These are phyloP conservation scores for Ganaspis sp. DNA, from an alignment of 1,140 invertebrate species.

Conservation along the genomic window DNA sequence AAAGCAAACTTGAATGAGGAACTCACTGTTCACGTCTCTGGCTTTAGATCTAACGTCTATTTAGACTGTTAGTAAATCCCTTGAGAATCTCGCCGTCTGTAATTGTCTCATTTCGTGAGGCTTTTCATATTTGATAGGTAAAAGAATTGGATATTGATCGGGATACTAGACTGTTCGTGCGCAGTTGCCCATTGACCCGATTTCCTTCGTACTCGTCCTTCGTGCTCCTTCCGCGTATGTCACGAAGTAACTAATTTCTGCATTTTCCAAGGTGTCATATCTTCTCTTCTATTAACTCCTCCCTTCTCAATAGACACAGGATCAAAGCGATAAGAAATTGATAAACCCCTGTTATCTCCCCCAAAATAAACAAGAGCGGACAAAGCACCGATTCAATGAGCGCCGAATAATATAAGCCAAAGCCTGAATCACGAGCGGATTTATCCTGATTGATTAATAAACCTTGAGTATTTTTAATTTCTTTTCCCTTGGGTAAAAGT, in stretches of 20 bases:
- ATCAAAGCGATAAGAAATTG: too few species aligned
- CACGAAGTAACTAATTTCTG: constrained; percentile 19
- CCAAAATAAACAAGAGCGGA: too few species aligned
- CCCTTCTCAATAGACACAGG: too few species aligned
- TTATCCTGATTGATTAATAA: too few species aligned
- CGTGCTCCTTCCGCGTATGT: constrained; percentile 37
- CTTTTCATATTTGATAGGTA: constrained; percentile 52
- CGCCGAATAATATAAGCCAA: too few species aligned
- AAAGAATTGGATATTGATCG: constrained; percentile 61
- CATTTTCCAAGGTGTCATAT: not conserved
- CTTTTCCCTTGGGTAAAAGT: too few species aligned
- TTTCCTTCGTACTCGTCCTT: constrained; percentile 55
- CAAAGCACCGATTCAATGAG: too few species aligned
- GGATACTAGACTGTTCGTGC: constrained; percentile 58
- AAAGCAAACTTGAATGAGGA: not conserved
- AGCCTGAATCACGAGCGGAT: too few species aligned
- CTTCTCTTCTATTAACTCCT: not conserved
- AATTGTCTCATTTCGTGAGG: constrained; percentile 32
- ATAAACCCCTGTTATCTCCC: too few species aligned
- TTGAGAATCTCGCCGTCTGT: constrained; percentile 1
- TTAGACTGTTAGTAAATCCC: constrained; percentile 14
- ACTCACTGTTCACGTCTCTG: not conserved
- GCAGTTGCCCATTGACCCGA: constrained; percentile 58
- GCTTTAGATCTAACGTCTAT: not conserved
- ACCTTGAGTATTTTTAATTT: too few species aligned